Evolutionary conservation across 2,113 vertebrate species (phyloP).

Genomic region (Syngnathoides biaculeatus): DNA sequence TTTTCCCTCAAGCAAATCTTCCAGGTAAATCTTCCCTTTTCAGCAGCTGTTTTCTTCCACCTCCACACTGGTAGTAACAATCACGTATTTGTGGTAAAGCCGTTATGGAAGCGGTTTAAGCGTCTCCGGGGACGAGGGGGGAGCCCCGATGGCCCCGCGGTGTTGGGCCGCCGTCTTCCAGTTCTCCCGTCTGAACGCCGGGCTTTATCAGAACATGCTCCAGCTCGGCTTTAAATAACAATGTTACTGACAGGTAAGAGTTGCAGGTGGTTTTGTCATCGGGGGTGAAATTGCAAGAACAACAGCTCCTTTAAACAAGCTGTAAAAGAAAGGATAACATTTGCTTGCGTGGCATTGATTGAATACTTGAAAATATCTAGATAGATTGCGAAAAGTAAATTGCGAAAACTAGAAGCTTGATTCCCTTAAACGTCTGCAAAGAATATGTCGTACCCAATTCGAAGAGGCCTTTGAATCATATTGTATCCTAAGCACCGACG

Average conservation of each 20-base stretch:
- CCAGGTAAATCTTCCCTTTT: slow-evolving; percentile 77
- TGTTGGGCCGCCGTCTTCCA: slow-evolving; percentile 41
- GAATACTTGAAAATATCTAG: neutral
- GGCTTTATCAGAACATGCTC: slow-evolving; percentile 30
- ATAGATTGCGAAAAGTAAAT: too few species aligned
- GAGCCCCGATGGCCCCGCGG: slow-evolving; percentile 35
- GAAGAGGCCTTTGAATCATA: too few species aligned
- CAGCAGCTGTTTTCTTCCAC: neutral
- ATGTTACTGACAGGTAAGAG: slow-evolving; percentile 49
- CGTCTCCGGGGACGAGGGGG: slow-evolving; percentile 30
- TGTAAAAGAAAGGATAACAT: neutral
- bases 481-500: too few species aligned
- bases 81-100: slow-evolving; percentile 40
- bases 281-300: slow-evolving; percentile 6
- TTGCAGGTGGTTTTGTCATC: slow-evolving; percentile 59
- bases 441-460: too few species aligned
- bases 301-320: neutral
- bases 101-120: slow-evolving; percentile 42
- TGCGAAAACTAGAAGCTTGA: too few species aligned
- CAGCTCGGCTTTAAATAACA: slow-evolving; percentile 40
- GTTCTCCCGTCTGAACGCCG: slow-evolving; percentile 27
- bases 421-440: too few species aligned
- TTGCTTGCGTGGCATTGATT: neutral
- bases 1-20: slow-evolving; percentile 99
- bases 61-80: neutral